A percentile compares a stretch with the other conserved stretches of the same genome.
These are phyloP conservation scores for Vespertilio murinus DNA, from an alignment of 2,797 vertebrate genomes.

Conservation along the genomic window DNA sequence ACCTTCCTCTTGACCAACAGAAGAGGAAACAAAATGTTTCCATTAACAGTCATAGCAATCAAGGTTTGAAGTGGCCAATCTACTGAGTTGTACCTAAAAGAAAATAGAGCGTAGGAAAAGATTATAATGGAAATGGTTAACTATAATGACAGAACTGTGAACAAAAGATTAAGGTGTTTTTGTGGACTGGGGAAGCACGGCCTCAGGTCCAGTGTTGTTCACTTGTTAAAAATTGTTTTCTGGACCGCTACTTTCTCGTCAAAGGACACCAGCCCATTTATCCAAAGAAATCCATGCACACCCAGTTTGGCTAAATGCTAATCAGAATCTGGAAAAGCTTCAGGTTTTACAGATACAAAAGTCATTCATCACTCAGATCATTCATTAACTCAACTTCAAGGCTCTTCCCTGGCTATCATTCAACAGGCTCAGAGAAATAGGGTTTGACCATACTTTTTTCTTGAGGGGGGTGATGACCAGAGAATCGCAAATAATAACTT, in stretches of 20 bases:
- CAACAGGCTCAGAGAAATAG: background rate
- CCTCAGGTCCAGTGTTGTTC: background rate
- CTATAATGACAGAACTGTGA: background rate
- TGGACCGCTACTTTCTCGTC: background rate
- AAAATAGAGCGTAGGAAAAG: background rate
- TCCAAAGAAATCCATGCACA: background rate
- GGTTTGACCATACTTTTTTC: background rate
- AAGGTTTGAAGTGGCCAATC: background rate
- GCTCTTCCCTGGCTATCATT: background rate
- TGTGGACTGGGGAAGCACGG: background rate
- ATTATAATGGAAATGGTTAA: background rate
- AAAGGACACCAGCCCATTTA: background rate
- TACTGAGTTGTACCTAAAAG: background rate
- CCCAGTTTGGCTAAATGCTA: background rate
- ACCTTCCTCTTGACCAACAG: background rate
- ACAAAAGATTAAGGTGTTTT: background rate
- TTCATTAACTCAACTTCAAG: background rate
- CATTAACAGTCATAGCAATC: background rate
- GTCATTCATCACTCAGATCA: background rate
- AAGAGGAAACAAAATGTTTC: background rate
- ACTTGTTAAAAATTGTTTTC: background rate
- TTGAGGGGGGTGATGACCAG: background rate
- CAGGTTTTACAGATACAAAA: background rate
- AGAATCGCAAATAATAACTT: background rate
- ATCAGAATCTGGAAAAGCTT: background rate